These are phyloP conservation scores for Diloba caeruleocephala DNA, from an alignment of 2,888 invertebrate species.

Conservation along the genomic window DNA sequence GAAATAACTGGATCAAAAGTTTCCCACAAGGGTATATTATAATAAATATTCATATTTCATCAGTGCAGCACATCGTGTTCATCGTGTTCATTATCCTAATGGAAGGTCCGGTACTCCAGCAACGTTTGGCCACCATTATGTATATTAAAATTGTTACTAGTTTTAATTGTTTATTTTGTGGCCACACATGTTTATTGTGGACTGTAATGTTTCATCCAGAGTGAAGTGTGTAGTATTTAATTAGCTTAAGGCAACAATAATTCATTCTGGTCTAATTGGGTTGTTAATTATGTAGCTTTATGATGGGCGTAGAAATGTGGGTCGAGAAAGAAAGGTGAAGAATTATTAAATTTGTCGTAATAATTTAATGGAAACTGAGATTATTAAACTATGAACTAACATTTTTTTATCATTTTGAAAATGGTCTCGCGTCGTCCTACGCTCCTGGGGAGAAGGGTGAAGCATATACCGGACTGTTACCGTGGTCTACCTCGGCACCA, in stretches of 20 bases:
- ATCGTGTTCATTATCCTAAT: slow-evolving; percentile 40
- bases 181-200: slow-evolving; percentile 3
- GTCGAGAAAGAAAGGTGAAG: no score
- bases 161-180: slow-evolving; percentile 2
- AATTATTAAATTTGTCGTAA: no score
- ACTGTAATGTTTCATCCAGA: not conserved
- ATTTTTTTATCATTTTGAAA: no score
- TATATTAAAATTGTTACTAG: slow-evolving; percentile 25
- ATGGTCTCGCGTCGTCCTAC: no score
- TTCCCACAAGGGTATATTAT: no score
- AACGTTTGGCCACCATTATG: slow-evolving; percentile 26
- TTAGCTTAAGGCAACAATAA: slow-evolving; percentile 8
- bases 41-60: slow-evolving; percentile 34
- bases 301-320: not conserved
- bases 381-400: no score
- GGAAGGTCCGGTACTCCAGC: slow-evolving; percentile 2
- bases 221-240: slow-evolving; percentile 8
- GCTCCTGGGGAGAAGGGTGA: no score
- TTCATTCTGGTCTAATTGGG: slow-evolving; percentile 12
- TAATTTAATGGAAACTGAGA: no score
- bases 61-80: slow-evolving; percentile 1
- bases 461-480: no score
- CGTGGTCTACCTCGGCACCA: no score
- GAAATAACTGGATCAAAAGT: no score
- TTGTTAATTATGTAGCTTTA: not conserved